Base-by-base conservation (phyloP, 2,888 invertebrate genomes). In the Tenthredo mesomela region DNA sequence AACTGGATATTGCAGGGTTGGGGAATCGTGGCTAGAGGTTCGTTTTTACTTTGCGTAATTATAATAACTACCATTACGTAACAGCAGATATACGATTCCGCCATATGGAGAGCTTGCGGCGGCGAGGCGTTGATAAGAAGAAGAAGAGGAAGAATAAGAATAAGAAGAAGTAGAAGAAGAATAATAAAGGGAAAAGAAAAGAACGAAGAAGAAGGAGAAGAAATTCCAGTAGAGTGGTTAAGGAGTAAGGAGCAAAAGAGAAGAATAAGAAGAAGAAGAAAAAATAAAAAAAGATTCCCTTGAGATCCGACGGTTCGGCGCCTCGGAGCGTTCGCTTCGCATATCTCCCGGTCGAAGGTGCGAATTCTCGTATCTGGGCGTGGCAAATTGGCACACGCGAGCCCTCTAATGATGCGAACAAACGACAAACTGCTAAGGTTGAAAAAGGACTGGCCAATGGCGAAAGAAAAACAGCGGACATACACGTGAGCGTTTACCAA, bases 331-430 rank as follows among this genome's bases (percentile, higher is more conserved):
- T 82, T 82, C 67, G 82, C 70, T 82, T 82, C 82, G 82, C 82
- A 70, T 82, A 80, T 70, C 82, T 70, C 67, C n/a, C 87, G 87
- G 87, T 87, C 86, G 88, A 89, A 91, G 92, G 91, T 90, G 91
- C 90, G 90, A 91, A 91, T 90, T 89, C 90, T 90, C 88, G 89
- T 88, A 88, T 84, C 88, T 90, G 90, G 92, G 92, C 91, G 92
- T 91, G 91, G 92, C 91, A 91, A 92, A 91, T 91, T 91, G 91
- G 89, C 89, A 90, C 92, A 91, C 92, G 92, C 90, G 90, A 92
- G 85, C 88, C 88, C 88, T 89, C 91, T 92, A 92, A 91, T 92
- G 92, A 91, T 89, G 90, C 89, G 90, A 90, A 91, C 91, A 91
- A 91, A 91, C 90, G 90, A 90, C 86, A 84, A 84, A 87, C 86